A percentile compares a stretch with the other conserved stretches of the same genome.
These are phyloP conservation scores for Minunthozetes semirufus DNA, from an alignment of 2,888 invertebrate genomes.

Conservation along the genomic window DNA sequence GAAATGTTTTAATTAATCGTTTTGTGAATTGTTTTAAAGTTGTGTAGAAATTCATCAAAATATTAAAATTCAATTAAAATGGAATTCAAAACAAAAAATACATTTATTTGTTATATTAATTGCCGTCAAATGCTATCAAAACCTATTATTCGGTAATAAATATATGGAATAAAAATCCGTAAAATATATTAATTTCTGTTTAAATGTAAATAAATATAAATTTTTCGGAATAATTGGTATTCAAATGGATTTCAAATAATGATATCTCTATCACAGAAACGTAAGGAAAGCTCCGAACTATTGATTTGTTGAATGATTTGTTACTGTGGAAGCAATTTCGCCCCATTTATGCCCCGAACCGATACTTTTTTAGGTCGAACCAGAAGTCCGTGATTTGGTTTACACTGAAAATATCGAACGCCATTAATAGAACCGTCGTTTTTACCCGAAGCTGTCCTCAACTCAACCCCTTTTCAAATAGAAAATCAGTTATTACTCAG, in stretches of 20 bases:
- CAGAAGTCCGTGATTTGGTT: conserved; percentile 51
- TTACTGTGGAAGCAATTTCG: conserved; percentile 46
- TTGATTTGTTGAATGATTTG: not conserved
- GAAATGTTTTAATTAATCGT: too few relatives aligned
- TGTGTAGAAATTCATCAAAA: not conserved
- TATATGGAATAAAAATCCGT: not conserved
- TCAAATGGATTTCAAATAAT: not conserved
- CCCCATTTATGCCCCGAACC: conserved; percentile 53
- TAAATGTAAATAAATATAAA: not conserved
- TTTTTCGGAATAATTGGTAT: not conserved
- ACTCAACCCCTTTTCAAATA: conserved; percentile 49
- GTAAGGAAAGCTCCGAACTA: conserved; percentile 1
- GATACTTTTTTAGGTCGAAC: conserved; percentile 52
- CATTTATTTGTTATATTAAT: not conserved
- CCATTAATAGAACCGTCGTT: conserved; percentile 53
- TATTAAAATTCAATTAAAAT: not conserved
- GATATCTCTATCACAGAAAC: conserved; percentile 7
- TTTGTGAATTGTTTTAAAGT: not conserved
- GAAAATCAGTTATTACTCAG: not conserved
- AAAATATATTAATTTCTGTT: not conserved
- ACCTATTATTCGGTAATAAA: not conserved
- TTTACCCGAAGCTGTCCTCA: conserved; percentile 50
- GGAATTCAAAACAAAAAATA: not conserved
- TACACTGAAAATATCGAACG: conserved; percentile 51
- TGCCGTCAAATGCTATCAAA: not conserved